Conservation (phyloP, 2,797 vertebrate species). For the Mastacembelus armatus region DNA sequence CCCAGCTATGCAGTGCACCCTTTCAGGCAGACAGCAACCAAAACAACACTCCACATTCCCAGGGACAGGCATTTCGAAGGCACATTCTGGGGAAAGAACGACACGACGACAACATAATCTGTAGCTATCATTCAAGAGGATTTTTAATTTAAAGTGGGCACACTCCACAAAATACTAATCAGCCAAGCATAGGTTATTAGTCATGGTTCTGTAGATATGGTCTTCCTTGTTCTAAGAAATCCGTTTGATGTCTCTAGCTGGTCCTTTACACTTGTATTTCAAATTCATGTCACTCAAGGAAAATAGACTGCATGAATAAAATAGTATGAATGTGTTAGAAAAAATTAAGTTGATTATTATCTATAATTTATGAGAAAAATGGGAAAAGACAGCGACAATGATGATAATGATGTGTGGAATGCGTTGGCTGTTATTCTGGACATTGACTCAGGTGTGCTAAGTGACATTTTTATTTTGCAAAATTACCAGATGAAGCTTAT, state of each 20-base stretch:
- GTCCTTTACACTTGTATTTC: slow-evolving; percentile 39
- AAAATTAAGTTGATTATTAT: slow-evolving; percentile 37
- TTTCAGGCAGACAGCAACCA: slow-evolving; percentile 63
- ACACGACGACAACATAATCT: slow-evolving; percentile 66
- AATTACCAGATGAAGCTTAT: not conserved
- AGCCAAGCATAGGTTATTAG: slow-evolving; percentile 60
- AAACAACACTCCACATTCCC: slow-evolving; percentile 68
- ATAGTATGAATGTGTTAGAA: slow-evolving; percentile 21
- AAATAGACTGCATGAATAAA: slow-evolving; percentile 55
- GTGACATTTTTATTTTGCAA: not conserved
- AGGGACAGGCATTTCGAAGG: slow-evolving; percentile 36
- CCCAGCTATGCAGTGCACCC: slow-evolving; percentile 74
- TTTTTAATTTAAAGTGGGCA: slow-evolving; percentile 65
- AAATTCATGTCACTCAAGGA: slow-evolving; percentile 57
- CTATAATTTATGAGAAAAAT: slow-evolving; percentile 57
- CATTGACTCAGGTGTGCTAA: slow-evolving; percentile 84
- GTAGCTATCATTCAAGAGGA: slow-evolving; percentile 62
- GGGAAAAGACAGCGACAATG: slow-evolving; percentile 55
- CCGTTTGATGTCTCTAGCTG: slow-evolving; percentile 62
- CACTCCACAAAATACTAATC: slow-evolving; percentile 65
- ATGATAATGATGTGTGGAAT: slow-evolving; percentile 81
- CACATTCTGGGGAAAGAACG: slow-evolving; percentile 53
- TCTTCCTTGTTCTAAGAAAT: slow-evolving; percentile 57
- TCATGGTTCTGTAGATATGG: slow-evolving; percentile 54
- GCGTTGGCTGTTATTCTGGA: slow-evolving; percentile 82